phyloP scores from a whole-genome alignment of 2,888 invertebrate species.

The Conistra vaccinii region DNA sequence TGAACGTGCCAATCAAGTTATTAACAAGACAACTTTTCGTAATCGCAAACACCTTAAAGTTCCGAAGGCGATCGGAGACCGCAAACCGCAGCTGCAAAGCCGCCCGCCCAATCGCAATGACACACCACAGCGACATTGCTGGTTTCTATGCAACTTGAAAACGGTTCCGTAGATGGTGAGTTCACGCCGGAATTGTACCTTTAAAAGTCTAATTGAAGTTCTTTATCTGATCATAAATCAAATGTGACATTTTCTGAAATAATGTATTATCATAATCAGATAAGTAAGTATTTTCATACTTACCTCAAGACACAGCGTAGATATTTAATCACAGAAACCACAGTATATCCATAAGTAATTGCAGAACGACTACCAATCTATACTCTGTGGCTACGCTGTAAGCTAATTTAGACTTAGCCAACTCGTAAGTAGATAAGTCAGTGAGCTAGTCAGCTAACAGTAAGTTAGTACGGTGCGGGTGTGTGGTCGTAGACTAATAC shows the following conservation, averaged over 20 bases:
- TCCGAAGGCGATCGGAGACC: neutral
- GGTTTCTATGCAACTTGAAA: neutral
- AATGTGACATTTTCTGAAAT: neutral
- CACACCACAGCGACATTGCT: neutral
- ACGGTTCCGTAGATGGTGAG: neutral
- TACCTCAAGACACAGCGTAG: neutral
- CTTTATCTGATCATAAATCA: neutral
- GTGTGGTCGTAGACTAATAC: slow-evolving; percentile 60
- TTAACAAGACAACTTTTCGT: neutral
- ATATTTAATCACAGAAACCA: slow-evolving; percentile 5
- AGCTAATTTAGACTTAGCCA: slow-evolving; percentile 67
- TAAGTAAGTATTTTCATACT: neutral
- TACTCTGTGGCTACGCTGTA: slow-evolving; percentile 48
- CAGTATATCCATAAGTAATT: slow-evolving; percentile 29
- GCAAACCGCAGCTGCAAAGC: neutral
- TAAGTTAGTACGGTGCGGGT: slow-evolving; percentile 58
- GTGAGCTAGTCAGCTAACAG: slow-evolving; percentile 64
- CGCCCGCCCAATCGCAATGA: neutral
- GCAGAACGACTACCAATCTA: slow-evolving; percentile 30
- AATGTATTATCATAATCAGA: too few species aligned
- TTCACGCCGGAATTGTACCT: neutral
- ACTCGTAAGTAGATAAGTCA: slow-evolving; percentile 67
- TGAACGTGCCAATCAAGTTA: neutral
- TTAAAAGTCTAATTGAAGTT: neutral
- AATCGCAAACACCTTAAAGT: neutral